These are phyloP conservation scores for Aythya baeri DNA, from an alignment of 2,113 vertebrate species.

Conservation along the genomic window DNA sequence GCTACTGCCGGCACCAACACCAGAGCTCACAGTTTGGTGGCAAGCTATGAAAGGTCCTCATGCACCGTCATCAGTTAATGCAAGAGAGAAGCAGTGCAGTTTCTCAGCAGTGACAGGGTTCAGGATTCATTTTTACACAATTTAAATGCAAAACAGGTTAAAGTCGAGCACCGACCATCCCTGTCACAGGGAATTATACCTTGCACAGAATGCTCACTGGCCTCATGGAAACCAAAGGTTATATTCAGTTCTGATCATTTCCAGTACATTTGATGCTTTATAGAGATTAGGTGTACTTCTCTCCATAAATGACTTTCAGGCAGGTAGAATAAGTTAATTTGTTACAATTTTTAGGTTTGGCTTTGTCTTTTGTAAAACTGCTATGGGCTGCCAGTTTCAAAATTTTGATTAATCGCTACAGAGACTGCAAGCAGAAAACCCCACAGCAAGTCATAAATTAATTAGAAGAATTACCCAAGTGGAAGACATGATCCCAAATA, in stretches of 20 bases:
- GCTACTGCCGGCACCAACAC: not conserved
- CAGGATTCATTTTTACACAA: not conserved
- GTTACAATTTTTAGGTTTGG: not conserved
- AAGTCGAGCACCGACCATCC: not conserved
- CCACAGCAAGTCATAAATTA: conserved; percentile 37
- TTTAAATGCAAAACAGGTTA: not conserved
- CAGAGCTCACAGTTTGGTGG: not conserved
- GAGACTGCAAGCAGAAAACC: not conserved
- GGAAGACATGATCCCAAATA: not conserved
- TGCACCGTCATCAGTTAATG: not conserved
- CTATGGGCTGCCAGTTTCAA: conserved; percentile 24
- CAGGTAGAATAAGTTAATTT: not conserved
- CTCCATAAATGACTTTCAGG: not conserved
- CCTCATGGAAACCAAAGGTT: not conserved
- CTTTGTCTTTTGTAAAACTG: not conserved
- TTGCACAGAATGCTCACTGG: not conserved
- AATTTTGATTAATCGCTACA: conserved; percentile 53
- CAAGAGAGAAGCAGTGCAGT: not conserved
- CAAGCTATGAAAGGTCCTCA: not conserved
- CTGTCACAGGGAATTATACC: not conserved
- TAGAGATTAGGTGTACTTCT: not conserved
- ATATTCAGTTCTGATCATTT: not conserved
- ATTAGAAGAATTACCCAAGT: conserved; percentile 38
- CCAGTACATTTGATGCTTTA: not conserved
- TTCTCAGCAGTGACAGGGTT: not conserved